Evolutionary conservation across 1,140 invertebrate species (phyloP).

Genomic region (Akabosia matsudoensis): DNA sequence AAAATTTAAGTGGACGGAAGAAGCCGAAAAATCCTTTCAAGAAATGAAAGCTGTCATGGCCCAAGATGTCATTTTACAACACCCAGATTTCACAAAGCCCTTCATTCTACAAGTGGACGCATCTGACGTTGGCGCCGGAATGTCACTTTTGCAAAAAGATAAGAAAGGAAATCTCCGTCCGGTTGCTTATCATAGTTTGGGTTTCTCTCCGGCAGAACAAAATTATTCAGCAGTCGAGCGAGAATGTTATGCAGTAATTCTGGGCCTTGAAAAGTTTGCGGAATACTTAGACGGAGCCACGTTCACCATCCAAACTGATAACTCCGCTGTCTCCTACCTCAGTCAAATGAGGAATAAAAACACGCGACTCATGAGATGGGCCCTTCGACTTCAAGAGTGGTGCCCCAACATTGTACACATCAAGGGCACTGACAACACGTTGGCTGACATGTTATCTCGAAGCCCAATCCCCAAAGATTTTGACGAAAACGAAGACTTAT

Average conservation of each 20-base stretch:
- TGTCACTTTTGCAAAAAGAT: constrained; percentile 49
- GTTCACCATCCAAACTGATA: neutral
- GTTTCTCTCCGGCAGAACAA: constrained; percentile 49
- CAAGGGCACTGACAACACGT: constrained; percentile 30
- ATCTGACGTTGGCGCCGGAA: constrained; percentile 49
- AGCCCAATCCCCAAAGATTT: constrained; percentile 19
- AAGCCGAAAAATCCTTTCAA: constrained; percentile 31
- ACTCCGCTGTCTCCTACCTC: neutral
- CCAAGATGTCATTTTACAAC: constrained; percentile 23
- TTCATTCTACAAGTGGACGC: constrained; percentile 19
- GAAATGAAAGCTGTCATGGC: constrained; percentile 34
- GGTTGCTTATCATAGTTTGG: constrained; percentile 49
- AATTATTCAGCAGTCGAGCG: constrained; percentile 55
- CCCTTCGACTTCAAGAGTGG: neutral
- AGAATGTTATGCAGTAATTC: constrained; percentile 53
- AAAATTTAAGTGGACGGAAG: constrained; percentile 46
- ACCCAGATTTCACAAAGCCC: constrained; percentile 32
- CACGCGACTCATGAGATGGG: neutral
- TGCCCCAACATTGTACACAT: constrained; percentile 43
- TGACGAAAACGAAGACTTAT: neutral
- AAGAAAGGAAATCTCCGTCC: constrained; percentile 47
- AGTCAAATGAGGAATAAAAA: neutral
- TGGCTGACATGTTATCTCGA: constrained; percentile 41
- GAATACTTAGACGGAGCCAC: neutral
- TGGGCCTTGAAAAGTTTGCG: constrained; percentile 53